Evolutionary conservation across 2,113 vertebrate species (phyloP).

Genomic region (Pachypanchax playfairii): DNA sequence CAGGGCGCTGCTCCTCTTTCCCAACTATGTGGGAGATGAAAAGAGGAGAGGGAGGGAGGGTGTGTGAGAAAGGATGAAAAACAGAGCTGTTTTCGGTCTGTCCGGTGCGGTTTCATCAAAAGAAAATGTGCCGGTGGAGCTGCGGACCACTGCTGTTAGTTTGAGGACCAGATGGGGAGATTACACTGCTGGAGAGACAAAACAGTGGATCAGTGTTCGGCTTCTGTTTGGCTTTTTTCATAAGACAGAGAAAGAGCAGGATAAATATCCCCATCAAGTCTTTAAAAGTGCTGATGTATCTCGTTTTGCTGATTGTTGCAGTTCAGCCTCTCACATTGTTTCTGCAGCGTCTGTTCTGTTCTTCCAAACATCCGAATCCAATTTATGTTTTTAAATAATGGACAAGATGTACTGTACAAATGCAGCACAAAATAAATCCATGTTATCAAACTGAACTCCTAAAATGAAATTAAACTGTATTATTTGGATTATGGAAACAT

Average conservation of each 20-base stretch:
- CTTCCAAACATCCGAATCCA: background rate
- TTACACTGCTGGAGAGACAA: conserved; percentile 62
- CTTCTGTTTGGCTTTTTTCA: conserved; percentile 71
- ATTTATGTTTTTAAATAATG: background rate
- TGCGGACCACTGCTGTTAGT: conserved; percentile 60
- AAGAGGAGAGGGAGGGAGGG: conserved; percentile 1
- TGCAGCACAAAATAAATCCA: too few species aligned
- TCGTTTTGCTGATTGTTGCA: conserved; percentile 27
- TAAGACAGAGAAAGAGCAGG: conserved; percentile 70
- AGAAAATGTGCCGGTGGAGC: conserved; percentile 67
- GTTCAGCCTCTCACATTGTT: conserved; percentile 18
- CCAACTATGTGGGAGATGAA: conserved; percentile 19
- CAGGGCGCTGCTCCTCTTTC: conserved; percentile 27
- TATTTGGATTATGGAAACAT: too few species aligned
- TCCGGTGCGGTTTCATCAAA: conserved; percentile 66
- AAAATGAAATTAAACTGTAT: too few species aligned
- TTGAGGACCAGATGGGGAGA: conserved; percentile 76
- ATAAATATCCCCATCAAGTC: conserved; percentile 53
- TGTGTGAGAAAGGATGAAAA: conserved; percentile 43
- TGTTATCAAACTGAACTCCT: too few species aligned
- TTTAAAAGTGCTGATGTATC: conserved; percentile 60
- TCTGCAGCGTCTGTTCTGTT: background rate
- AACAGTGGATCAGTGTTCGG: conserved; percentile 72
- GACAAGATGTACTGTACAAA: background rate
- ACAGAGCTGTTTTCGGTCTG: conserved; percentile 60